Conservation (phyloP, 2,888 invertebrate genomes). For the Drymonia ruficornis region DNA sequence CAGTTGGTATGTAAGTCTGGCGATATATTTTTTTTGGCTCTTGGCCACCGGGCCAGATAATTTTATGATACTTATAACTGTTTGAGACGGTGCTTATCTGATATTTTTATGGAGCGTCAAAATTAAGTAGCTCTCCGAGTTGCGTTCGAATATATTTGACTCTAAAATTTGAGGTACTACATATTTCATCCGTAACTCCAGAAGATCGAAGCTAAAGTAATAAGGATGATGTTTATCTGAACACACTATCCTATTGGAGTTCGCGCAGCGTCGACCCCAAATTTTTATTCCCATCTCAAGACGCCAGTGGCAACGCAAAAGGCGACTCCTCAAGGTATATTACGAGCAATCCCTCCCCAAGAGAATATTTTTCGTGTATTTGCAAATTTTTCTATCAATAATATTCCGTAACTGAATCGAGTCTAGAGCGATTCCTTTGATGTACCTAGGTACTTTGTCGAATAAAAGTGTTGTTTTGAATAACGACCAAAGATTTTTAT, state of each 20-base stretch:
- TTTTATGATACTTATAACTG: too few species aligned
- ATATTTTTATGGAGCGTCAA: too few species aligned
- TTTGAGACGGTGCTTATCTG: too few species aligned
- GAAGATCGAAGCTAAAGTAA: neutral
- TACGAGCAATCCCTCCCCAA: conserved; percentile 27
- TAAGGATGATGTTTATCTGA: neutral
- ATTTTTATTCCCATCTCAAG: conserved; percentile 39
- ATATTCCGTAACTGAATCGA: conserved; percentile 33
- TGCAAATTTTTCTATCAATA: conserved; percentile 44
- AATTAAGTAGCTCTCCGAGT: too few species aligned
- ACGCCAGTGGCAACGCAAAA: conserved; percentile 33
- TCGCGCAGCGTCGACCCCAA: conserved; percentile 20
- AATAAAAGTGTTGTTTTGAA: conserved; percentile 1
- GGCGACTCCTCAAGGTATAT: conserved; percentile 29
- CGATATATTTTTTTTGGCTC: too few species aligned
- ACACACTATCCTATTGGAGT: neutral
- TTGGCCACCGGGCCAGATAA: too few species aligned
- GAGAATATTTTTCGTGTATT: conserved; percentile 47
- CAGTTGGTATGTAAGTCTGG: too few species aligned
- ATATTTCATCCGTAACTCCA: too few species aligned
- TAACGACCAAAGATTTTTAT: neutral
- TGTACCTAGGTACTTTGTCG: conserved; percentile 24
- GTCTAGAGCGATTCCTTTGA: conserved; percentile 26
- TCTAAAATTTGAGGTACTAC: neutral
- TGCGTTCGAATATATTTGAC: neutral